Conservation (phyloP, 1,140 invertebrate genomes). For the Pogonus chalceus region DNA sequence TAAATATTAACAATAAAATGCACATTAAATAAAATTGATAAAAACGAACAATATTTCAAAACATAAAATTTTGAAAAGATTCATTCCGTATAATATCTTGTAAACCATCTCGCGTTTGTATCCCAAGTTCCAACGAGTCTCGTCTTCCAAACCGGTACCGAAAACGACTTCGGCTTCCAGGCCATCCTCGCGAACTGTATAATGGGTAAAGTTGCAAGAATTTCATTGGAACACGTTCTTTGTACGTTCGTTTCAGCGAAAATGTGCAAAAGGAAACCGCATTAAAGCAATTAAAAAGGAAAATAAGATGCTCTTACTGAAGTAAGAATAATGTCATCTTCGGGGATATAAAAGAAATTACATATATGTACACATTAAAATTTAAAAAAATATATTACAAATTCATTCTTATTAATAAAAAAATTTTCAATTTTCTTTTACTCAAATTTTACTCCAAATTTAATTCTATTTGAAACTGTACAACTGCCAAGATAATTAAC, state of each 20-base stretch:
- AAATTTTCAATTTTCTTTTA: neutral
- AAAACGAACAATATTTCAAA: no score
- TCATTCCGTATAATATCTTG: no score
- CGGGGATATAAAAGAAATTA: neutral
- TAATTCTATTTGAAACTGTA: neutral
- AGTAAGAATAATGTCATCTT: neutral
- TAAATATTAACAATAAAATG: no score
- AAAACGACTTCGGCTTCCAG: no score
- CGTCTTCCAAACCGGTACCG: no score
- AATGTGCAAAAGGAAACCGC: neutral
- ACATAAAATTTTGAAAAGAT: no score
- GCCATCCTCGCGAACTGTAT: neutral
- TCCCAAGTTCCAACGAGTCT: no score
- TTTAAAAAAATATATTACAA: neutral
- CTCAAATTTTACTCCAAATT: neutral
- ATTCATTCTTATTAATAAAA: neutral
- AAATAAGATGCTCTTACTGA: neutral
- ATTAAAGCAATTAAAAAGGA: neutral
- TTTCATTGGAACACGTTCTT: neutral
- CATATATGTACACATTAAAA: neutral
- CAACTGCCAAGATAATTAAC: neutral
- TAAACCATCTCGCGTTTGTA: no score
- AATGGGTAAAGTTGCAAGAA: neutral
- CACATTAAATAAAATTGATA: no score
- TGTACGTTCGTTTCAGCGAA: neutral